Percentiles rank a stretch among this genome's conserved stretches.
Conservation (phyloP, 1,140 invertebrate genomes). For the Euura lappo region DNA sequence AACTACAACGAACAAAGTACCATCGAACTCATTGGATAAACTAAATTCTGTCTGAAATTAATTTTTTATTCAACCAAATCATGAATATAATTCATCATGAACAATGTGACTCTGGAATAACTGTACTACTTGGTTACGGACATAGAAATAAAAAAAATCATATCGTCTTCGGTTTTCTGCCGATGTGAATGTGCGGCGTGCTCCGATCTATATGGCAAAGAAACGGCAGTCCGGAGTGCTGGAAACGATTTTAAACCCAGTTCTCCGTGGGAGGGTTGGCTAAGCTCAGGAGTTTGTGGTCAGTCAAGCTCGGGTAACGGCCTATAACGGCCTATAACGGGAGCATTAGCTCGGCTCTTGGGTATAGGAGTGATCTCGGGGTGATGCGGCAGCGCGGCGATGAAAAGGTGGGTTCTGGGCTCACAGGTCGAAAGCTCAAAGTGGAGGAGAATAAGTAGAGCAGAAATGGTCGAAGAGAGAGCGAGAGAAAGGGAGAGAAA, state of each 20-base stretch:
- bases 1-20: too few relatives aligned
- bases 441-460: background rate
- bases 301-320: slow-evolving; percentile 30
- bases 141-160: too few relatives aligned
- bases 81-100: too few relatives aligned
- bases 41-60: too few relatives aligned
- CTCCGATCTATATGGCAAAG: background rate
- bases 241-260: background rate
- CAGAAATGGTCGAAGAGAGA: background rate
- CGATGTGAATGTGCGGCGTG: background rate
- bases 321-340: slow-evolving; percentile 19
- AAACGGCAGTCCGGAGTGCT: background rate
- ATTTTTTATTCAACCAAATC: too few relatives aligned
- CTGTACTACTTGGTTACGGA: too few relatives aligned
- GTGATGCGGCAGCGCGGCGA: background rate
- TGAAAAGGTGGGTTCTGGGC: background rate
- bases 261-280: background rate
- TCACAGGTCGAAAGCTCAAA: background rate
- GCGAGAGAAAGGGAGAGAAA: too few relatives aligned
- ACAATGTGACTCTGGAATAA: too few relatives aligned
- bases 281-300: slow-evolving; percentile 12
- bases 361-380: background rate
- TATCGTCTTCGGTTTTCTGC: too few relatives aligned
- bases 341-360: slow-evolving; percentile 24
- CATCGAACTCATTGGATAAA: too few relatives aligned